phyloP scores from a whole-genome alignment of 2,888 invertebrate species.

The Rhopalosiphum nymphaeae region DNA sequence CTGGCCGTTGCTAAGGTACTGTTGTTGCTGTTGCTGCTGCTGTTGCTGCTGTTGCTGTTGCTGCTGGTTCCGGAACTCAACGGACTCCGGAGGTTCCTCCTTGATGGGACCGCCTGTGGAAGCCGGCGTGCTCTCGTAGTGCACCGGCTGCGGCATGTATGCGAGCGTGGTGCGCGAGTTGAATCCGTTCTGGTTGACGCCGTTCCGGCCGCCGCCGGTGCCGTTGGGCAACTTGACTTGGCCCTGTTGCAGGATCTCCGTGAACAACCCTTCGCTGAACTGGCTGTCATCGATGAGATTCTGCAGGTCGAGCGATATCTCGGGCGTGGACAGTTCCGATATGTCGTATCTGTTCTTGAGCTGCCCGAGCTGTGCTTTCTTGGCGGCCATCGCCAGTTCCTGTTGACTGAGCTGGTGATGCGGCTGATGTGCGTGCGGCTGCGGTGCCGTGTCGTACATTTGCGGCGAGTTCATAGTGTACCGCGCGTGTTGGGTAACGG shows the following conservation, averaged over 20 bases:
- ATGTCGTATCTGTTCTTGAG: slow-evolving; percentile 77
- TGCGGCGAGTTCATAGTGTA: slow-evolving; percentile 83
- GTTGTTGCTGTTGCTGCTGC: slow-evolving; percentile 70
- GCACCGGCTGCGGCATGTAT: slow-evolving; percentile 93
- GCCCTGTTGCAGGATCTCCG: slow-evolving; percentile 80
- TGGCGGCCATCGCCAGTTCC: slow-evolving; percentile 70
- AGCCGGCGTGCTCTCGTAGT: slow-evolving; percentile 79
- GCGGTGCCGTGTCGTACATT: slow-evolving; percentile 82
- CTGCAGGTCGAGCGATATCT: slow-evolving; percentile 92
- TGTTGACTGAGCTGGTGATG: slow-evolving; percentile 69
- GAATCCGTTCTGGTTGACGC: slow-evolving; percentile 69
- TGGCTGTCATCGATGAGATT: slow-evolving; percentile 91
- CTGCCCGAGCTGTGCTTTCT: slow-evolving; percentile 78
- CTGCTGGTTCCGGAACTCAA: slow-evolving; percentile 69
- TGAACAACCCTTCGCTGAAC: slow-evolving; percentile 88
- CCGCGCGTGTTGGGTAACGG: neutral
- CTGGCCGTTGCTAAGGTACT: slow-evolving; percentile 70
- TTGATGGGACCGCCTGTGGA: slow-evolving; percentile 81
- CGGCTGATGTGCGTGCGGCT: slow-evolving; percentile 69
- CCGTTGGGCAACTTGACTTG: slow-evolving; percentile 67
- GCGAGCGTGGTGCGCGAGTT: slow-evolving; percentile 81
- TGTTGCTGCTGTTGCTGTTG: slow-evolving; percentile 68
- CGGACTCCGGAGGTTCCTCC: slow-evolving; percentile 87
- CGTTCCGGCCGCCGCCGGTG: slow-evolving; percentile 65
- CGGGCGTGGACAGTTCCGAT: slow-evolving; percentile 90